These are phyloP conservation scores for Apodemia hepburni DNA, from an alignment of 2,888 invertebrate genomes.

Conservation along the genomic window DNA sequence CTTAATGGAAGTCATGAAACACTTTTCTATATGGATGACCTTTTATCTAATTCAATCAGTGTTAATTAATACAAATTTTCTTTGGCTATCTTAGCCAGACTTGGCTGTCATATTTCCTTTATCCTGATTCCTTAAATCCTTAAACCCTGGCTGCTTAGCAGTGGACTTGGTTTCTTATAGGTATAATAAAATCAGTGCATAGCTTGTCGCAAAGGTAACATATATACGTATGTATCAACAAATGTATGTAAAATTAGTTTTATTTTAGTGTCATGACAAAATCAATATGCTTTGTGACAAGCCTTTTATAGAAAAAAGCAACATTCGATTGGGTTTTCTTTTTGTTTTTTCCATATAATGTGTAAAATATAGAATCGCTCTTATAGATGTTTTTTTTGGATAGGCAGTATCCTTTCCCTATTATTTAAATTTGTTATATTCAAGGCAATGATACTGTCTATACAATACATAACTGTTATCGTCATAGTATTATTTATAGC, in stretches of 20 bases:
- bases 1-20: background rate
- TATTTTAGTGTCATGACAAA: constrained; percentile 21
- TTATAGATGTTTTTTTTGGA: constrained; percentile 68
- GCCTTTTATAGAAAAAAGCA: constrained; percentile 52
- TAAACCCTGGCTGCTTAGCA: constrained; percentile 68
- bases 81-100: background rate
- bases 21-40: background rate
- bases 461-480: constrained; percentile 49
- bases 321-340: constrained; percentile 49
- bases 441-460: constrained; percentile 69
- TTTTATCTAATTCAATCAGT: background rate
- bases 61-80: background rate
- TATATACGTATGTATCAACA: constrained; percentile 42
- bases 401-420: constrained; percentile 69
- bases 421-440: constrained; percentile 31
- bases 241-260: constrained; percentile 27
- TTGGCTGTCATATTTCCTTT: constrained; percentile 17
- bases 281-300: constrained; percentile 66
- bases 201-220: constrained; percentile 73
- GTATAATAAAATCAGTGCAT: constrained; percentile 53
- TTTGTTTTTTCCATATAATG: constrained; percentile 45
- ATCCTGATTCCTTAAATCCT: constrained; percentile 17
- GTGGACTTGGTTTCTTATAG: constrained; percentile 78
- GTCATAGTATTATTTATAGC: constrained; percentile 69
- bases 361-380: constrained; percentile 73